Base-by-base conservation (phyloP, 37 sponge, comb jelly and placozoan genomes). In the Lycopodina hypogea region DNA sequence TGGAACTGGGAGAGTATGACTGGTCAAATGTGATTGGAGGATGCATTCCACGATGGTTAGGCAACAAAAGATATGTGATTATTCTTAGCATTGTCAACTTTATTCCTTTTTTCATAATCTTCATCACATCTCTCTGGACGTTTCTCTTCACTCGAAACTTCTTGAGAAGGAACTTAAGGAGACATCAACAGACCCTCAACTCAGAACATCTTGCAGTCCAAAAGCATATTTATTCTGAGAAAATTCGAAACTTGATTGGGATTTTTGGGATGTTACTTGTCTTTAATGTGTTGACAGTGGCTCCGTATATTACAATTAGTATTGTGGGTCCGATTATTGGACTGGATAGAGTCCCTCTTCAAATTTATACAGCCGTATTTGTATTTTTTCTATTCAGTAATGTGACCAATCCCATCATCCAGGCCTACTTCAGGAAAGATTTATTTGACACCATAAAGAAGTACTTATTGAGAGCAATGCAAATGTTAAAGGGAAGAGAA, bases 101-200 rank as follows among this genome's bases (percentile, higher is more conserved):
- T 0, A 33, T 70, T 42, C 72, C 81, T 11, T 70, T 80, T 58
- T 8, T 28, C 12, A 72, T 63, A 28, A 81, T 81, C 61, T 24
- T 40, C 52, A 21, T 83, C 35, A 76, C 84, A 32, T 56, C 84
- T 17, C 42, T 68, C 4, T 83, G 84, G 84, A 83, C 84, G 2
- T 68, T 39, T 19, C 1, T 66, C 8, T 74, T 75, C 32, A 83
- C 77, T 29, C 19, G 84, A 53, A 40, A 35, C 9, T 81, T 72
- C 59, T n/a, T 81, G 19, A 38, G 59, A 15, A 38, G 38, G 45
- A 50, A 61, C 32, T 22, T 59, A 2, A 39, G 17, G 24, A 17
- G 45, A 28, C 61, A 48, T 35, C 1, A 40, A 22, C 34, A 15
- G 21, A 64, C 55, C 2, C 35, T 55, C 33, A 50, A n/a, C 22